phyloP scores from a whole-genome alignment of 2,797 vertebrate species.

The Pipistrellus nathusii region DNA sequence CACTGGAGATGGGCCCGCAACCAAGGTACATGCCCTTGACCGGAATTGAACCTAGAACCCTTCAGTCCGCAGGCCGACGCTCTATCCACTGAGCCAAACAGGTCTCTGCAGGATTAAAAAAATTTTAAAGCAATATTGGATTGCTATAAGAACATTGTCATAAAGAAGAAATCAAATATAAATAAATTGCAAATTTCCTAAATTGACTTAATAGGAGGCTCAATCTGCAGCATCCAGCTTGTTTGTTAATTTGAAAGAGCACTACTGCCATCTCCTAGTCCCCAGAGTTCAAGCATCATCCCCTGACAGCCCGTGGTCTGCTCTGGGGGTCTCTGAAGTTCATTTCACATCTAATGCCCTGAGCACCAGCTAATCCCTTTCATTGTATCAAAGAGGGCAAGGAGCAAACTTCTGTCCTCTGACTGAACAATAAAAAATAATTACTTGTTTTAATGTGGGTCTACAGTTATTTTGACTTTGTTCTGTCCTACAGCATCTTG shows the following conservation, averaged over 20 bases:
- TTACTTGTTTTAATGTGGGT: slow-evolving; percentile 73
- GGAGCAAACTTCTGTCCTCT: slow-evolving; percentile 48
- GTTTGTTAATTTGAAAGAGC: slow-evolving; percentile 31
- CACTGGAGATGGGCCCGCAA: no score
- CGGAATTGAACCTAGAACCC: no score
- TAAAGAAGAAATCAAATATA: slow-evolving; percentile 42
- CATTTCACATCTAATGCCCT: slow-evolving; percentile 5
- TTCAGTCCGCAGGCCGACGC: no score
- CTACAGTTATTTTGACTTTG: slow-evolving; percentile 67
- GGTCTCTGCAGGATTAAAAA: not conserved
- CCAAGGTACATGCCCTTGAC: no score
- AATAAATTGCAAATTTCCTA: slow-evolving; percentile 58
- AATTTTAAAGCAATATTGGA: slow-evolving; percentile 16
- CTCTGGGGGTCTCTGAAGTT: not conserved
- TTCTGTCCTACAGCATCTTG: slow-evolving; percentile 66
- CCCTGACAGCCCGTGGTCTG: not conserved
- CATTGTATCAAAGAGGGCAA: slow-evolving; percentile 53
- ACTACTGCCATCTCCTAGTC: not conserved
- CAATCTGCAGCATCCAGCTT: not conserved
- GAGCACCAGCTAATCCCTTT: slow-evolving; percentile 28
- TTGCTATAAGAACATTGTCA: not conserved
- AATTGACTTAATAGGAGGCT: not conserved
- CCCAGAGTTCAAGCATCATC: not conserved
- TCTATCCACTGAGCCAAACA: no score
- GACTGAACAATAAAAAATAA: slow-evolving; percentile 67